Evolutionary conservation across 2,797 vertebrate species (phyloP).

Genomic region (Peromyscus eremicus): DNA sequence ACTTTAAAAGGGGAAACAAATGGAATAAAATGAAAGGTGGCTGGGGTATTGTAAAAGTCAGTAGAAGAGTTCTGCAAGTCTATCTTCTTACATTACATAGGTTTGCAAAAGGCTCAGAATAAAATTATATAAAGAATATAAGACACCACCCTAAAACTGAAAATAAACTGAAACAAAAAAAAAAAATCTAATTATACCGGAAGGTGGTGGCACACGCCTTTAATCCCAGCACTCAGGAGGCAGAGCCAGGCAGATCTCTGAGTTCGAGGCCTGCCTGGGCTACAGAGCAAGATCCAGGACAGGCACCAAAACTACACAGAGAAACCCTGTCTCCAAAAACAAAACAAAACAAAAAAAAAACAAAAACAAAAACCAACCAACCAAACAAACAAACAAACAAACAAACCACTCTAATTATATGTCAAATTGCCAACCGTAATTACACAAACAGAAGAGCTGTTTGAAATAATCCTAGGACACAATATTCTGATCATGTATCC

Average conservation of each 20-base stretch:
- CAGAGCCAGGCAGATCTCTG: no score
- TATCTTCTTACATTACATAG: neutral
- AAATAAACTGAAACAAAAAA: neutral
- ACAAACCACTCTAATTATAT: neutral
- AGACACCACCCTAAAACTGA: neutral
- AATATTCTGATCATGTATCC: neutral
- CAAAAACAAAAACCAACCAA: no score
- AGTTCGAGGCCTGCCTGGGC: no score
- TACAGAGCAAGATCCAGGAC: no score
- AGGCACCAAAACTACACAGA: no score
- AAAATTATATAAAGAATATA: conserved; percentile 10
- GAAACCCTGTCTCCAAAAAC: neutral
- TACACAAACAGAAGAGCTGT: neutral
- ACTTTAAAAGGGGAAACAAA: neutral
- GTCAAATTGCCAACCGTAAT: neutral
- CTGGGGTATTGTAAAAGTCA: neutral
- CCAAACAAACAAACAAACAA: neutral
- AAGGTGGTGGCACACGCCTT: no score
- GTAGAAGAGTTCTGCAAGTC: neutral
- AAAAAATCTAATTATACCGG: no score
- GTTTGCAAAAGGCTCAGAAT: neutral
- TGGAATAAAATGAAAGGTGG: neutral
- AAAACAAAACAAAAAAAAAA: no score
- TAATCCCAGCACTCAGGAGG: no score
- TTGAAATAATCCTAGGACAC: conserved; percentile 21